Percentiles rank a stretch among this genome's conserved stretches.
These are phyloP conservation scores for Esox lucius DNA, from an alignment of 2,797 vertebrate species.

Conservation along the genomic window DNA sequence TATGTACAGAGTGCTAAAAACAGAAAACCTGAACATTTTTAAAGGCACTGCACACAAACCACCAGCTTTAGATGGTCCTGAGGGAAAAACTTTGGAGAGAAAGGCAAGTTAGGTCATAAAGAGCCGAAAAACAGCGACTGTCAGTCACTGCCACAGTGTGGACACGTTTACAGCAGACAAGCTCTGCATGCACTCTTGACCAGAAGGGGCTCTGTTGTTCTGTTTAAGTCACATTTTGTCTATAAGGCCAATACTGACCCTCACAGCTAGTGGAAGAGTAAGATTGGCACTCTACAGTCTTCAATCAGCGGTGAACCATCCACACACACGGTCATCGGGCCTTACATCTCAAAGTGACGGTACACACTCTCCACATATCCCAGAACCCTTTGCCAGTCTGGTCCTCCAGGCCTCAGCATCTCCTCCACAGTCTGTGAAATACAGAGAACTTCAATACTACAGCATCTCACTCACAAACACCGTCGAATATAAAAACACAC, in stretches of 20 bases:
- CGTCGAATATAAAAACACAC: neutral
- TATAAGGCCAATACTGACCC: neutral
- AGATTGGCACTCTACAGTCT: neutral
- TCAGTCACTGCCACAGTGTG: slow-evolving; percentile 57
- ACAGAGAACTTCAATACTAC: neutral
- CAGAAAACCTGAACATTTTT: slow-evolving; percentile 11
- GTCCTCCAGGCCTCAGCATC: slow-evolving; percentile 77
- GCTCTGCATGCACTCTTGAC: slow-evolving; percentile 8
- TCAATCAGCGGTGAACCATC: neutral
- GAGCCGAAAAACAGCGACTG: slow-evolving; percentile 37
- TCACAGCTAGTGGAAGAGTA: neutral
- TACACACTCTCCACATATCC: slow-evolving; percentile 82
- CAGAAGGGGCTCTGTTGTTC: slow-evolving; percentile 15
- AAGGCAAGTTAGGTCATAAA: neutral
- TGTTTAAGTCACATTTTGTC: slow-evolving; percentile 18
- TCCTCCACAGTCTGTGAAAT: slow-evolving; percentile 73
- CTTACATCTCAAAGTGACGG: slow-evolving; percentile 82
- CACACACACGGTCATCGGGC: no score
- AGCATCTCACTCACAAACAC: neutral
- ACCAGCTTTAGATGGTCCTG: slow-evolving; percentile 19
- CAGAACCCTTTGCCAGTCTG: slow-evolving; percentile 84
- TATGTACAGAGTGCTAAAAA: slow-evolving; percentile 50
- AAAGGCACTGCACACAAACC: slow-evolving; percentile 7
- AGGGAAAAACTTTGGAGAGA: neutral
- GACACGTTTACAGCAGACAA: slow-evolving; percentile 49